Evolutionary conservation across 2,888 invertebrate species (phyloP).

Genomic region (Chironomus tentans): DNA sequence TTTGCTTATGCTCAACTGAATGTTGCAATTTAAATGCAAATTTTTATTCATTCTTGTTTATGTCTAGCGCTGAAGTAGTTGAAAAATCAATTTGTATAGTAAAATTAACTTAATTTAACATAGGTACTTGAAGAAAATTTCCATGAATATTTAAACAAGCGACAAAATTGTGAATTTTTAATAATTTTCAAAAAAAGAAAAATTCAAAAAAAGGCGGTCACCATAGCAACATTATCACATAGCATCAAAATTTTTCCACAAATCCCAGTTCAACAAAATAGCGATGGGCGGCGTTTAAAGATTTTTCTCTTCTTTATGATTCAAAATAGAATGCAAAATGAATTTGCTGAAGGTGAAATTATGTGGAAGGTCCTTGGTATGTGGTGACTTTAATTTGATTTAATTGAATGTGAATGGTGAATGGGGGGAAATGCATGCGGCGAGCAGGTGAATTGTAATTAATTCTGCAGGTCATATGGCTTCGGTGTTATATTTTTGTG

Average conservation of each 20-base stretch:
- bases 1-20: neutral
- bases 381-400: too few species aligned
- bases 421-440: too few species aligned
- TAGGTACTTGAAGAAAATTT: neutral
- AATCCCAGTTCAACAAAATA: slow-evolving; percentile 3
- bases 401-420: too few species aligned
- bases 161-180: neutral
- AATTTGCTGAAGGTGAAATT: too few species aligned
- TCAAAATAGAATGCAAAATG: neutral
- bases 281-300: slow-evolving; percentile 21
- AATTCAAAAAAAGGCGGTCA: neutral
- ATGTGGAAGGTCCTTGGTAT: too few species aligned
- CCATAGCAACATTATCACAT: slow-evolving; percentile 17
- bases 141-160: neutral
- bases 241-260: slow-evolving; percentile 10
- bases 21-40: slow-evolving; percentile 26
- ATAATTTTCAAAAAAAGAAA: neutral
- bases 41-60: neutral
- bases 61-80: neutral
- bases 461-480: too few species aligned
- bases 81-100: neutral
- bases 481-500: too few species aligned
- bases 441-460: too few species aligned
- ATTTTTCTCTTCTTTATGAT: neutral
- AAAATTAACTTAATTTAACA: neutral